phyloP scores from a whole-genome alignment of 2,888 invertebrate genomes.

The Habroteleia sp. region DNA sequence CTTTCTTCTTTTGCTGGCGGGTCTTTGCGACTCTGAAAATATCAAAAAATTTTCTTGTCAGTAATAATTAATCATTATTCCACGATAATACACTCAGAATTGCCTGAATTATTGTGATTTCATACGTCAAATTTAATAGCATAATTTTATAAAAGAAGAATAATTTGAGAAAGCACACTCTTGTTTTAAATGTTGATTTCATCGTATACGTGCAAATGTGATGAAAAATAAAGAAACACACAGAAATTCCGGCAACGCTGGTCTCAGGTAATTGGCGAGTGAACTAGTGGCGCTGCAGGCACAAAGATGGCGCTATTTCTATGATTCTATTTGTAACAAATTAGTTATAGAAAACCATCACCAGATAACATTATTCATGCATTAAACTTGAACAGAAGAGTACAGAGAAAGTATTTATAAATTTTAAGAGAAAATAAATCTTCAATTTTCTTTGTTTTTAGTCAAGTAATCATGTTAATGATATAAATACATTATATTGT shows the following conservation, averaged over 20 bases:
- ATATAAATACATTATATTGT: too few relatives aligned
- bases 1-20: constrained; percentile 97
- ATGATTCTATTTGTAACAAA: constrained; percentile 7
- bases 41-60: background rate
- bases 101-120: constrained; percentile 35
- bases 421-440: too few relatives aligned
- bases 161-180: too few relatives aligned
- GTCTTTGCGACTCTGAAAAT: constrained; percentile 84
- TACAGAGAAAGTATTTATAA: too few relatives aligned
- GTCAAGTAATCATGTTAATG: too few relatives aligned
- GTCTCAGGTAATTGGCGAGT: constrained; percentile 53
- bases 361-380: constrained; percentile 25
- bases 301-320: constrained; percentile 33
- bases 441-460: too few relatives aligned
- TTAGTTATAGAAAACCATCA: constrained; percentile 26
- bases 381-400: too few relatives aligned
- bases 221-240: too few relatives aligned
- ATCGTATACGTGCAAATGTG: too few relatives aligned
- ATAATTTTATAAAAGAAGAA: too few relatives aligned
- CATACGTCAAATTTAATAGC: constrained; percentile 4
- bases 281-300: constrained; percentile 52
- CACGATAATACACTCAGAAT: constrained; percentile 29
- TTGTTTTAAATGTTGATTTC: too few relatives aligned
- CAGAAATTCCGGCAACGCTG: constrained; percentile 47
- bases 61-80: too few relatives aligned